Evolutionary conservation across 2,888 invertebrate genomes (phyloP).

Genomic region (Ormyrus thymus): DNA sequence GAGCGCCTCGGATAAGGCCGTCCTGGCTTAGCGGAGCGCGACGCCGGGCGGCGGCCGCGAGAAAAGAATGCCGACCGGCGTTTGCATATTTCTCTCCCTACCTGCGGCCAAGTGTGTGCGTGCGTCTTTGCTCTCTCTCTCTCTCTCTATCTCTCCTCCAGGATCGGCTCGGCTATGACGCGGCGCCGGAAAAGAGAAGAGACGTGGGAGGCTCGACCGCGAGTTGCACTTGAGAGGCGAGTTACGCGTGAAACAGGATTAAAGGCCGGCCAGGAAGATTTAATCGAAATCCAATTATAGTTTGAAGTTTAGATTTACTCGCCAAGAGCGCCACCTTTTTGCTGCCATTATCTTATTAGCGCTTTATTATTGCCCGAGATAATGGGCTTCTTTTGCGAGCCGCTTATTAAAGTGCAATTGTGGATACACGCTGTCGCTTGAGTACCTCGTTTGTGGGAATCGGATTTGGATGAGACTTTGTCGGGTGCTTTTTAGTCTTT

Average conservation of each 20-base stretch:
- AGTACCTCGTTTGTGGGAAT: too few species aligned
- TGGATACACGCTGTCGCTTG: too few species aligned
- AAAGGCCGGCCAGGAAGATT: constrained; percentile 24
- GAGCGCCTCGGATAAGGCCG: constrained; percentile 62
- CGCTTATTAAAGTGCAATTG: too few species aligned
- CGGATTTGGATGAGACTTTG: too few species aligned
- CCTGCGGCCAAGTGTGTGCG: not conserved
- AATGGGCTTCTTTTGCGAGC: too few species aligned
- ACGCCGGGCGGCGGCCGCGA: constrained; percentile 48
- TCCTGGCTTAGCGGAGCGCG: constrained; percentile 27
- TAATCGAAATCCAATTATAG: constrained; percentile 39
- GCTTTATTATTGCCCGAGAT: not conserved
- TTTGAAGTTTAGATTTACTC: constrained; percentile 11
- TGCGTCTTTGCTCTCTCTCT: constrained; percentile 21
- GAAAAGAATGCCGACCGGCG: constrained; percentile 26
- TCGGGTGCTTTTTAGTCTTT: too few species aligned
- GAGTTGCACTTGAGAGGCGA: constrained; percentile 3
- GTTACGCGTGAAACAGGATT: constrained; percentile 32
- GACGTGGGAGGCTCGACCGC: not conserved
- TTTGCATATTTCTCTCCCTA: not conserved
- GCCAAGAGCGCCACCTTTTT: not conserved
- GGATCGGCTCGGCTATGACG: not conserved
- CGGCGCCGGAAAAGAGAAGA: not conserved
- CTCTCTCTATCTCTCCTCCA: constrained; percentile 11
- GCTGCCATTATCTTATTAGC: not conserved